Base-by-base conservation (phyloP, 2,797 vertebrate genomes). In the Avahi laniger region DNA sequence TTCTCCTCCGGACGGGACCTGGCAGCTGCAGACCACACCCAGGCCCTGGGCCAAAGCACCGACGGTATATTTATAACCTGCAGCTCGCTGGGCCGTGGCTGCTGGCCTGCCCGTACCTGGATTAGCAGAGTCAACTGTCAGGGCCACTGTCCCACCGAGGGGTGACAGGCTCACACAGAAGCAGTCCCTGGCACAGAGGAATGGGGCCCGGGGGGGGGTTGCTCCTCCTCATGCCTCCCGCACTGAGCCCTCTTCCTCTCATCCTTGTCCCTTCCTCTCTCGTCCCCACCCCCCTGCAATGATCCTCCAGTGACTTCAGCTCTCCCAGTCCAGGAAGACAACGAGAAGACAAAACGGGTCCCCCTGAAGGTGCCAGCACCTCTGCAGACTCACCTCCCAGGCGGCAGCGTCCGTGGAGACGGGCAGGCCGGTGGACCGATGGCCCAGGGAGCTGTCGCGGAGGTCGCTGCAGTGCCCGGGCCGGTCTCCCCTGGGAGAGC, bases 21-120 rank as follows among this genome's bases (percentile, higher is more conserved):
- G n/a, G 52, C 76, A 93, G 83, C 84, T 91, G 63, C 75, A 82
- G 52, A n/a, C 82, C 75, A 82, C 83, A 88, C 83, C 72, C 22
- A 1, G 76, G 93, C 43, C 82, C 72, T 18, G 38, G 48, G 87
- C 95, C 91, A 87, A 75, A 54, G 33, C 78, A 22, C 41, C 91
- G 79, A 81, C 26, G 28, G 61, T 35, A 13, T 72, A 84, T 90
- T 84, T 93, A 84, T 65, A 96, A 52, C 43, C 70, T 54, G 17
- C 10, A 76, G 76, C 70, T 69, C 70, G 33, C 41, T 78, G 79
- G 70, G 46, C 59, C 12, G 0, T 17, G 7, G 61, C 41, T 41
- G 81, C 54, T 65, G 54, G 43, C 75, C 50, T 41, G 54, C 35
- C 26, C 69, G 15, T 10, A 14, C 46, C 18, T 20, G 52, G 46